Evolutionary conservation across 2,888 invertebrate genomes (phyloP), one percentile per base, ranked within the genome.

Genomic region (Eutolmus rufibarbis): DNA sequence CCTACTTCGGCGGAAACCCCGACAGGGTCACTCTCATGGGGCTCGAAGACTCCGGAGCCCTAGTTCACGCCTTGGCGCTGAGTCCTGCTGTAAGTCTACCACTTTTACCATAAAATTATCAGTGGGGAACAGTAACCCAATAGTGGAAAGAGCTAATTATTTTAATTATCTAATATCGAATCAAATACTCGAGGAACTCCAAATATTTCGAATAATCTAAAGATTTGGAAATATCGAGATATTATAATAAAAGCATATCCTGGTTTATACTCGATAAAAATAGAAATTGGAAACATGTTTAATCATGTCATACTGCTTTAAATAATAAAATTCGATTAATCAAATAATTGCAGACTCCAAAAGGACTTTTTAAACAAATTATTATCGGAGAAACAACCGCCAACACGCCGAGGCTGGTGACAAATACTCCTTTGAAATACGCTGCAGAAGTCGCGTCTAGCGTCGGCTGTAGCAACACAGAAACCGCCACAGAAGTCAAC

Each of bases 31-130:
- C 84, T 19, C 34, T 84, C 5, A 84, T 84, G 84, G 84, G 84
- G 0, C 74, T 84, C 5, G 84, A 84, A 37, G 84, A 84, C n/a
- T 84, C 84, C n/a, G 84, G 84, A 40, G 84, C 84, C 23, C 23
- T 84, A 23, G 84, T 84, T 1, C 91, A 91, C 0, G 40, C 66
- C 23, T 66, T 84, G 66, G 57, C 66, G 19, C 12, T 84, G 9
- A 84, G 84, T 66, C 84, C 84, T 23, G 23, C 2, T n/a, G 84
- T 84, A 37, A 66, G 34, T 37, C 1, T 31, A 9, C 2, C 0
- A 28, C 1, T 74, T 74, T 34, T 31, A 5, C 37, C 19, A 12
- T 34, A 37, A 34, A 19, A n/a, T 66, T 84, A 19, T 2, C 31
- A 19, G 56, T n/a, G n/a, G n/a, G n/a, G n/a, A n/a, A n/a, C n/a